Percentiles rank a stretch among this genome's conserved stretches.
Evolutionary conservation across 2,797 vertebrate genomes (phyloP).

Genomic region (Oreortyx pictus): DNA sequence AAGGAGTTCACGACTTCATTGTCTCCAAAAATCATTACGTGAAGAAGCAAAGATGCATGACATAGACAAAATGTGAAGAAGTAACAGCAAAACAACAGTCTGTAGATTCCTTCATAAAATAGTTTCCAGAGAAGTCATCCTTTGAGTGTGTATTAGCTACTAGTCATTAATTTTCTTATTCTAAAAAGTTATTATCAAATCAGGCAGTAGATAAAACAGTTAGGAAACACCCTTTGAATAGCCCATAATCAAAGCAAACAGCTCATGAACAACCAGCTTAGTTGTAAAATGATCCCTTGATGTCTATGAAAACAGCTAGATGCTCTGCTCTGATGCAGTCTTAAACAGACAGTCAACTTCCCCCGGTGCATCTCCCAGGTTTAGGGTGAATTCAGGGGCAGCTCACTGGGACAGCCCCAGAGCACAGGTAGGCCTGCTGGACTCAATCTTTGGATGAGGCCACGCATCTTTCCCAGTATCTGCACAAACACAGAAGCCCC

Average conservation of each 20-base stretch:
- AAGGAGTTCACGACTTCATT: neutral
- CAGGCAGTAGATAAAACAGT: neutral
- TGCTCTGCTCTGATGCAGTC: fast-evolving
- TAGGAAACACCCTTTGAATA: neutral
- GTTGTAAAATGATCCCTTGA: neutral
- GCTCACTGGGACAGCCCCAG: neutral
- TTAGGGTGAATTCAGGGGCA: neutral
- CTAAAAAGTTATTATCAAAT: neutral
- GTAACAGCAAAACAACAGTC: neutral
- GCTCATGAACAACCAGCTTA: neutral
- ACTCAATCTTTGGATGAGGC: neutral
- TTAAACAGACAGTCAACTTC: neutral
- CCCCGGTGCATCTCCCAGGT: neutral
- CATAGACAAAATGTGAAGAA: neutral
- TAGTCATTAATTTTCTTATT: neutral
- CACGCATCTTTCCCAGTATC: neutral
- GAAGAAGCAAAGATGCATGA: neutral
- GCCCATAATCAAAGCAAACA: neutral
- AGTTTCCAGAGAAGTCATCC: neutral
- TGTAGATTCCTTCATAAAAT: neutral
- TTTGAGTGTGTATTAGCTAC: neutral
- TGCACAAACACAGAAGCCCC: neutral
- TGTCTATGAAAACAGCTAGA: neutral
- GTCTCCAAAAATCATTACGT: neutral
- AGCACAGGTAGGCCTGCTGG: fast-evolving